Evolutionary conservation across 2,797 vertebrate genomes (phyloP), one percentile per base, ranked within the genome.

Genomic region (Miichthys miiuy): DNA sequence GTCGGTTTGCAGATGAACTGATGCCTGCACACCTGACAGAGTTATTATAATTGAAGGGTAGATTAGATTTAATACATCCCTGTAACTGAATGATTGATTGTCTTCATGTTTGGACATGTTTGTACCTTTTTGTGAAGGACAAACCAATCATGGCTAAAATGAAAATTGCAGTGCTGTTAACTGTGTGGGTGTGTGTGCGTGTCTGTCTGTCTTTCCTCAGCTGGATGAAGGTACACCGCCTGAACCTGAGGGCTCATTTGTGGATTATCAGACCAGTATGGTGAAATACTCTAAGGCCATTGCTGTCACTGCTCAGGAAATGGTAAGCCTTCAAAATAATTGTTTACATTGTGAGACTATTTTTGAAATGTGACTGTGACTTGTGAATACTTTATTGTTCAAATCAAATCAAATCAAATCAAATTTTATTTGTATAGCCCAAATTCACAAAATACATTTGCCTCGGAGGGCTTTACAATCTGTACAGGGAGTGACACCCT

Each of bases 211-310:
- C 1, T 44, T 69, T 65, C 44, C 61, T 46, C 64, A 99, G 98
- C 93, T 99, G 92, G 98, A 98, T 89, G 98, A 98, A 91, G 97
- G 98, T 27, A 97, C 97, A 0, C 97, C 97, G 16, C 96, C 96
- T 2, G 97, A 97, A 89, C 95, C 97, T 0, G 97, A 97, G 60
- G 97, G 98, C 76, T 97, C 97, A 0, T 99, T 98, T 81, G 98
- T 99, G 64, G 98, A 99, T 91, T 99, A 98, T 92, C 98, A 99
- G 94, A 99, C 98, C 14, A 97, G 97, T 1, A 98, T 97, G 93
- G 98, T 99, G 84, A 99, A 97, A 90, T 96, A 97, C 80, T 99
- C 98, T 41, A 99, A 99, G 94, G 97, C 97, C 6, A 97, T 99
- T 56, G 98, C 97, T 0, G 96, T 99, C 83, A 99, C 97, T 2